Evolutionary conservation across 2,797 vertebrate genomes (phyloP), one percentile per base, ranked within the genome.

Genomic region (Sternarchorhynchus goeldii): DNA sequence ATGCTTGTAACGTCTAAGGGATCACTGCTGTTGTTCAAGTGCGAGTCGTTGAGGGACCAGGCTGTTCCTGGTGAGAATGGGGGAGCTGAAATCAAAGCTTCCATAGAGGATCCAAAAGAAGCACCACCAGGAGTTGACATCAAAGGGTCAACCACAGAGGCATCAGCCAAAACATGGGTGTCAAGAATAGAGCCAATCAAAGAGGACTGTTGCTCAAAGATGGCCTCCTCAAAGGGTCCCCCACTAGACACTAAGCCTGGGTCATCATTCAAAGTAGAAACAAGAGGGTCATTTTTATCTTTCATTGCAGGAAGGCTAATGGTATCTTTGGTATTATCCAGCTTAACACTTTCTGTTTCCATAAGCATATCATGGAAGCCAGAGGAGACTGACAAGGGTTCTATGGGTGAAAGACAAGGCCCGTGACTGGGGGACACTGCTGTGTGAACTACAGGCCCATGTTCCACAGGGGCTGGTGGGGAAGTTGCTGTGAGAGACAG

Each of bases 31-130:
- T 82, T 87, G 86, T 79, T 90, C 0, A 82, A 7, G 6, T 84
- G 82, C 31, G 91, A 91, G 76, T 89, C 79, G 16, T 89, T 90
- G 5, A 89, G 79, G n/a, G 88, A 78, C 91, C 91, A 93, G 0
- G 89, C 88, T 14, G 84, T 82, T 70, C 92, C 90, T 0, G 90
- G 91, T 0, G 90, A 90, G 17, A 92, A 88, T 14, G 92, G 92
- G 0, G 91, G 91, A 0, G 91, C 92, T 0, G 92, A 90, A 39
- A 92, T 91, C 12, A 83, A n/a, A 1, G 77, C 76, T 60, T 87
- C 82, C 81, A 82, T 83, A 4, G 82, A 82, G 57, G 78, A 74
- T 8, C 82, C 70, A 69, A 83, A 80, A 20, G 63, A 18, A 39
- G 73, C 10, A 56, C 34, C 82, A 62, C 65, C 75, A 50, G 84